These are phyloP conservation scores for Trissolcus japonicus DNA, from an alignment of 2,888 invertebrate species.

Conservation along the genomic window DNA sequence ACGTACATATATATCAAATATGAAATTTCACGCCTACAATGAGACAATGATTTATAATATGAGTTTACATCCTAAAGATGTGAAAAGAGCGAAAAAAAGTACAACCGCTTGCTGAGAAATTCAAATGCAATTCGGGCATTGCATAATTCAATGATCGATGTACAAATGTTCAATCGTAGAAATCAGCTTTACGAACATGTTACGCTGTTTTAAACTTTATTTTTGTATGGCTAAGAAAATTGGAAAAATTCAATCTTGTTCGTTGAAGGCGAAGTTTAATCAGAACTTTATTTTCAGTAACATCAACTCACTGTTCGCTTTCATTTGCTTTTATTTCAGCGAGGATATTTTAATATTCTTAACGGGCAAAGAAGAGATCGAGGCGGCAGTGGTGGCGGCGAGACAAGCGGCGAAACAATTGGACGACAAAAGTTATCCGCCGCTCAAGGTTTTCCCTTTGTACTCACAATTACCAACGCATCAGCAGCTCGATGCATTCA, in stretches of 20 bases:
- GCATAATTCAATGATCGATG: too few species aligned
- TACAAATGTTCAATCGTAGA: too few species aligned
- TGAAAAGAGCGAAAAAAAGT: too few species aligned
- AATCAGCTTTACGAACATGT: too few species aligned
- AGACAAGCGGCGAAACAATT: conserved; percentile 84
- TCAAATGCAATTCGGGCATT: too few species aligned
- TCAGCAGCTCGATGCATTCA: conserved; percentile 92
- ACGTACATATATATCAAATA: conserved; percentile 80
- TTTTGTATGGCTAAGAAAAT: too few species aligned
- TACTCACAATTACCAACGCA: conserved; percentile 92
- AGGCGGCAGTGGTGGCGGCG: conserved; percentile 87
- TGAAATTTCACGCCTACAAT: background rate
- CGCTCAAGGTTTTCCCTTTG: conserved; percentile 88
- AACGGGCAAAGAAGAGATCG: conserved; percentile 98
- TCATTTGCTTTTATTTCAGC: conserved; percentile 74
- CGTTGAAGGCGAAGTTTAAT: too few species aligned
- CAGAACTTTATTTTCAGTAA: background rate
- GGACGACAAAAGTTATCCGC: conserved; percentile 79
- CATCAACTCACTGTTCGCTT: conserved; percentile 6
- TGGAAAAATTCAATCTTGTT: too few species aligned
- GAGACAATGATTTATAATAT: too few species aligned
- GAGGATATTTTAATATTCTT: conserved; percentile 95
- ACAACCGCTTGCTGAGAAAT: too few species aligned
- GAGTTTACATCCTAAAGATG: too few species aligned
- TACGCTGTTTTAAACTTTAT: too few species aligned